phyloP scores from a whole-genome alignment of 2,113 vertebrate species.

The Heteronetta atricapilla region DNA sequence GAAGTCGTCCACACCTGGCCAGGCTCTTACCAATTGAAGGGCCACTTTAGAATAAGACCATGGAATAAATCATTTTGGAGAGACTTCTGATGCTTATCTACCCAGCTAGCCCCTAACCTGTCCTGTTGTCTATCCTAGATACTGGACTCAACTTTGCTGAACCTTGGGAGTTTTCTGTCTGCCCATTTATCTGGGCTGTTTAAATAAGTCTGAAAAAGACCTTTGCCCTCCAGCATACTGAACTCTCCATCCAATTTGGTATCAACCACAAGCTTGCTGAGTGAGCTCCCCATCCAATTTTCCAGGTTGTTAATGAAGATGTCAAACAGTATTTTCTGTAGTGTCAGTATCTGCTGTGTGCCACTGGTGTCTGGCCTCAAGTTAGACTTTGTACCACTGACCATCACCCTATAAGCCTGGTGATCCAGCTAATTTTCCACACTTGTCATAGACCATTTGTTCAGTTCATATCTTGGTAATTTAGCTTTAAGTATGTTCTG shows the following conservation, averaged over 20 bases:
- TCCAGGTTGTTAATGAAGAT: not conserved
- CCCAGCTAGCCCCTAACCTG: not conserved
- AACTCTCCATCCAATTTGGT: fast-evolving
- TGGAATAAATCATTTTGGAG: not conserved
- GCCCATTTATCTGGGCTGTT: not conserved
- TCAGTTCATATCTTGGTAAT: not conserved
- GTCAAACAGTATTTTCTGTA: not conserved
- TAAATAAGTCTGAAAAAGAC: not conserved
- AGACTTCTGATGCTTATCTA: not conserved
- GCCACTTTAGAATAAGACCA: not conserved
- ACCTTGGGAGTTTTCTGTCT: not conserved
- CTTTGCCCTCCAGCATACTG: not conserved
- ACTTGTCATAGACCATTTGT: not conserved
- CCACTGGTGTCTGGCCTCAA: not conserved
- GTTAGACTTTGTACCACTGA: not conserved
- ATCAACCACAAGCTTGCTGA: not conserved
- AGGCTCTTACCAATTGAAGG: not conserved
- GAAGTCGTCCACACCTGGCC: not conserved
- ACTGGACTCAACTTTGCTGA: not conserved
- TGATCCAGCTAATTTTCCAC: not conserved
- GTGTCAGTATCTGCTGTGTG: fast-evolving
- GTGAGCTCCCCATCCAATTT: fast-evolving
- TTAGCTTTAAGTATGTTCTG: not conserved
- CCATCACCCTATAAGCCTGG: not conserved
- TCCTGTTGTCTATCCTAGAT: not conserved